Evolutionary conservation across 2,113 vertebrate genomes (phyloP).

Genomic region (Podiceps cristatus): DNA sequence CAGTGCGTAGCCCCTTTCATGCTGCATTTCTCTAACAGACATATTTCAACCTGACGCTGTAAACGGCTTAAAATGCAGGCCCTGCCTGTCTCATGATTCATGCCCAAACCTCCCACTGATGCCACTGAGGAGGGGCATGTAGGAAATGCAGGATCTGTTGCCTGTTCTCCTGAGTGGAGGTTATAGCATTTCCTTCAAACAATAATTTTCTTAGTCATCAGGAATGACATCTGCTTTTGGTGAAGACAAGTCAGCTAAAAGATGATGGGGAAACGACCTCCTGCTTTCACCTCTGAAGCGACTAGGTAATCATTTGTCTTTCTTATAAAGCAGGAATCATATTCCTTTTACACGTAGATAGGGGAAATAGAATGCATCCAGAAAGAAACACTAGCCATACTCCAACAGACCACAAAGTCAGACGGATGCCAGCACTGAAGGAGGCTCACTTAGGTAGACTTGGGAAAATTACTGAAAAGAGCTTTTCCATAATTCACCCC

Average conservation of each 20-base stretch:
- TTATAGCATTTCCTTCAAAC: not conserved
- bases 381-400: not conserved
- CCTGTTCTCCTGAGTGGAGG: not conserved
- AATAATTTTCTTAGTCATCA: not conserved
- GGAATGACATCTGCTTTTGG: not conserved
- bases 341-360: not conserved
- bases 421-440: not conserved
- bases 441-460: not conserved
- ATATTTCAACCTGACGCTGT: not conserved
- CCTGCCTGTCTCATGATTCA: not conserved
- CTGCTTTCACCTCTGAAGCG: not conserved
- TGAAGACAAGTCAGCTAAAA: not conserved
- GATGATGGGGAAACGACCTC: not conserved
- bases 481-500: not conserved
- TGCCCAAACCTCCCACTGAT: not conserved
- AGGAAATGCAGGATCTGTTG: not conserved
- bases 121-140: not conserved
- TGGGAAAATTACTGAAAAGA: not conserved
- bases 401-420: not conserved
- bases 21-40: not conserved
- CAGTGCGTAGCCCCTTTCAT: accelerated
- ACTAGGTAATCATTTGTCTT: not conserved
- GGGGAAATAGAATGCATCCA: not conserved
- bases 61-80: not conserved
- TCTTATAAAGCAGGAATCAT: not conserved